A percentile compares a stretch with the other conserved stretches of the same genome.
Conservation (phyloP, 2,888 invertebrate species). For the Temnothorax rugatulus region DNA sequence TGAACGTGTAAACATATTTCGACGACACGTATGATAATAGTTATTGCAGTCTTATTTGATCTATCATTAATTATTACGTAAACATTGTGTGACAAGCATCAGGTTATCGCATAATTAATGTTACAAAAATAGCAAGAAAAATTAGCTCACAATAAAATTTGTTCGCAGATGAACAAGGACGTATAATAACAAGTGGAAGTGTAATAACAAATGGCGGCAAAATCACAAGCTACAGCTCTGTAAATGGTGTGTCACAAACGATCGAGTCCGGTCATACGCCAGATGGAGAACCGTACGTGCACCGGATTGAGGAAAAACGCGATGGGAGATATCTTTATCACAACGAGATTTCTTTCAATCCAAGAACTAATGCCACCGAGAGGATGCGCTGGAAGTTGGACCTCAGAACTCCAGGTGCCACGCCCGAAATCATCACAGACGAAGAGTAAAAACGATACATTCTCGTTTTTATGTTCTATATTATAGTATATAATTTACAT, state of each 20-base stretch:
- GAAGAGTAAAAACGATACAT: not conserved
- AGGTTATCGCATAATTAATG: not conserved
- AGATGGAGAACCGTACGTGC: slow-evolving; percentile 73
- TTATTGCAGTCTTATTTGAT: not conserved
- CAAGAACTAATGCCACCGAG: not conserved
- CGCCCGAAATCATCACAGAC: slow-evolving; percentile 55
- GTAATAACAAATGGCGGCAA: not conserved
- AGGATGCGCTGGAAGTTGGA: slow-evolving; percentile 64
- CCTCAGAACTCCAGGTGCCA: slow-evolving; percentile 71
- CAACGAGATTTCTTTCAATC: slow-evolving; percentile 72
- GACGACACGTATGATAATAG: not conserved
- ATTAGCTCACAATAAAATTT: not conserved
- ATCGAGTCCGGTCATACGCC: slow-evolving; percentile 69
- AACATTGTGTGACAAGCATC: too few relatives aligned
- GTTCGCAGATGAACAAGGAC: slow-evolving; percentile 36
- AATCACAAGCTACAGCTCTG: not conserved
- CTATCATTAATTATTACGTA: not conserved
- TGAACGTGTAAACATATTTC: not conserved
- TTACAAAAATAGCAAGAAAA: not conserved
- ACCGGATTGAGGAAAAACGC: slow-evolving; percentile 66
- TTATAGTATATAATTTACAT: not conserved
- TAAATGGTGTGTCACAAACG: slow-evolving; percentile 51
- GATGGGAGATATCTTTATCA: slow-evolving; percentile 70
- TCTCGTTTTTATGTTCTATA: not conserved
- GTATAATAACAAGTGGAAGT: not conserved